These are phyloP conservation scores for Sylvicola cinctus DNA, from an alignment of 2,888 invertebrate genomes.

Conservation along the genomic window DNA sequence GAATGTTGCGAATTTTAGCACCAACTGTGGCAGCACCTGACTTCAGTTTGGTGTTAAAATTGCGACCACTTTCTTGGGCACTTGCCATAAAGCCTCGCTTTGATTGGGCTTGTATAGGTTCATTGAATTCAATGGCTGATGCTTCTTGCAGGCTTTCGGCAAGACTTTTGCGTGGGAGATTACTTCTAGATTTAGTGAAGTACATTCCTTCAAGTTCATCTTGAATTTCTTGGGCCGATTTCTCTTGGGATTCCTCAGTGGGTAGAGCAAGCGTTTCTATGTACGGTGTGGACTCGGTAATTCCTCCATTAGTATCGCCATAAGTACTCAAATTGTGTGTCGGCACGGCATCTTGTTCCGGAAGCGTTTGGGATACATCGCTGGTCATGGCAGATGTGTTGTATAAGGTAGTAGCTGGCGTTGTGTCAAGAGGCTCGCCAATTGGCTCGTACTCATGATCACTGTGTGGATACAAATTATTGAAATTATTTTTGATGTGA, in stretches of 20 bases:
- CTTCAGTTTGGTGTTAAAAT: slow-evolving; percentile 43
- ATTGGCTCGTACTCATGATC: slow-evolving; percentile 88
- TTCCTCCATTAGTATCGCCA: slow-evolving; percentile 3
- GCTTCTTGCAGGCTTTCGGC: too few relatives aligned
- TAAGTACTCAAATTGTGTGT: too few relatives aligned
- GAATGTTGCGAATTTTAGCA: too few relatives aligned
- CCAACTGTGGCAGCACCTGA: slow-evolving; percentile 51
- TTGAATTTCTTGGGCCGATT: slow-evolving; percentile 34
- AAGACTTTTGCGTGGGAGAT: too few relatives aligned
- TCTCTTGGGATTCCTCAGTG: slow-evolving; percentile 3
- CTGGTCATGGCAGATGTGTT: slow-evolving; percentile 6
- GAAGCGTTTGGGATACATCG: not conserved
- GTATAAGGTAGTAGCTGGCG: not conserved
- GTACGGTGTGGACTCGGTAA: slow-evolving; percentile 6
- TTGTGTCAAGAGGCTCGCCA: slow-evolving; percentile 35
- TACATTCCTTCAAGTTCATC: slow-evolving; percentile 40
- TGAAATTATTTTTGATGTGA: too few relatives aligned
- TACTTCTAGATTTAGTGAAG: too few relatives aligned
- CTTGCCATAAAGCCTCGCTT: slow-evolving; percentile 28
- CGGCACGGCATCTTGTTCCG: not conserved
- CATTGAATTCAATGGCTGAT: slow-evolving; percentile 39
- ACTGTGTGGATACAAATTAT: slow-evolving; percentile 32
- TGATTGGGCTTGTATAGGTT: slow-evolving; percentile 35
- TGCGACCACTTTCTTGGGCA: slow-evolving; percentile 29
- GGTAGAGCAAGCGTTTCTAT: slow-evolving; percentile 9